Evolutionary conservation across 2,888 invertebrate species (phyloP), one percentile per base, ranked within the genome.

Genomic region (Odontocerum albicorne): DNA sequence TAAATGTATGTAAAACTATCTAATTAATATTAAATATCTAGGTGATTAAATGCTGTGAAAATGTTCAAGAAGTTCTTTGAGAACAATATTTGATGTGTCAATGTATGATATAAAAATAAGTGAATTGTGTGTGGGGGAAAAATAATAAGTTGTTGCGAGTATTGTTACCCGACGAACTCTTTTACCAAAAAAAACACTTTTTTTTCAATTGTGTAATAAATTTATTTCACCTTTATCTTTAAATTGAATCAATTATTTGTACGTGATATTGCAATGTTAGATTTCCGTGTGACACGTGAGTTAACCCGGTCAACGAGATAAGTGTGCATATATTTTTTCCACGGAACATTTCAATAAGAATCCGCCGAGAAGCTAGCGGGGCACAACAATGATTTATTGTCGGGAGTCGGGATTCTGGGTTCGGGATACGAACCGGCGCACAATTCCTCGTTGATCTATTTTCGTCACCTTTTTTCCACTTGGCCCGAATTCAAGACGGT

Each of bases 401-500:
- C 22, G 33, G 22, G 39, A n/a, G 39, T 21, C 17, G n/a, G n/a
- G n/a, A n/a, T n/a, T n/a, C n/a, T n/a, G n/a, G n/a, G n/a, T n/a
- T n/a, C n/a, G n/a, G 39, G 12, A 12, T n/a, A 20, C 19, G 39
- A 39, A 19, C 39, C 19, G 31, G 31, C 19, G 7, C 12, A 19
- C 20, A n/a, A n/a, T n/a, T n/a, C n/a, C n/a, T n/a, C 7, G 20
- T 21, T n/a, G 12, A 21, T 39, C 12, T 36, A 33, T 44, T 53
- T 46, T 32, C 46, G 22, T 39, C n/a, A 42, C 32, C 31, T 47
- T 47, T 51, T 54, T 54, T 49, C 22, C 33, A 54, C 35, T 55
- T 55, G 55, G 55, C 55, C 27, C 17, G 19, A 38, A 15, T 55
- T 55, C 55, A 54, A 54, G 35, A n/a, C n/a, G n/a, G n/a, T n/a